phyloP scores from a whole-genome alignment of 2,113 vertebrate species.

The Pampusana beccarii region DNA sequence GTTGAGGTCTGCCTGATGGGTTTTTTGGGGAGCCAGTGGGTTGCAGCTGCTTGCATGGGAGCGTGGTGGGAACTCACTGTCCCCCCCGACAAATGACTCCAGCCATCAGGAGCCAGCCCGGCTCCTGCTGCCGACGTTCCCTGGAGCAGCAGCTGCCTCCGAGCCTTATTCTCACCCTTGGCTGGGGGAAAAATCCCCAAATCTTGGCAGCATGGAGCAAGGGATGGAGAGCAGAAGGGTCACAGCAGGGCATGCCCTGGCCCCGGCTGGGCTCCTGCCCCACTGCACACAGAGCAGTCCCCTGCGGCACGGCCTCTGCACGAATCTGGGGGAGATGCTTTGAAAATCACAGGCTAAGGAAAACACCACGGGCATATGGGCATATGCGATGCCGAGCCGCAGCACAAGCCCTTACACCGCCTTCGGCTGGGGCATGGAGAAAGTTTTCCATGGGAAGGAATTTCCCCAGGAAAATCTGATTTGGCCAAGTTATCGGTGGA shows the following conservation, averaged over 20 bases:
- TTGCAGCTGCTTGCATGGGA: background rate
- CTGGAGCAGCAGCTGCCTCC: background rate
- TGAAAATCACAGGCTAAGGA: background rate
- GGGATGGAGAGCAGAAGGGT: background rate
- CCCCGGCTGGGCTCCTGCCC: background rate
- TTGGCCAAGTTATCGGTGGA: background rate
- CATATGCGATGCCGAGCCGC: rapidly evolving
- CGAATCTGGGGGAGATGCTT: background rate
- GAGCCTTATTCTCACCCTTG: background rate
- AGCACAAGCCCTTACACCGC: background rate
- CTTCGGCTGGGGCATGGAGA: background rate
- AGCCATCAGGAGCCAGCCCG: background rate
- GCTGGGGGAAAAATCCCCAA: background rate
- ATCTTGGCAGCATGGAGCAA: background rate
- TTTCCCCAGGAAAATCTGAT: background rate
- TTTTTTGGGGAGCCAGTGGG: background rate
- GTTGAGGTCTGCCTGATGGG: background rate
- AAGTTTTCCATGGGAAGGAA: background rate
- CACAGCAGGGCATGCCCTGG: background rate
- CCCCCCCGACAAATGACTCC: background rate
- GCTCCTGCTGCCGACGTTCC: background rate
- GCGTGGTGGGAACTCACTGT: rapidly evolving
- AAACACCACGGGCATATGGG: background rate
- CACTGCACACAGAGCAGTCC: rapidly evolving
- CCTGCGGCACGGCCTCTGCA: background rate